These are phyloP conservation scores for Anguilla rostrata DNA, from an alignment of 2,113 vertebrate species.

Conservation along the genomic window DNA sequence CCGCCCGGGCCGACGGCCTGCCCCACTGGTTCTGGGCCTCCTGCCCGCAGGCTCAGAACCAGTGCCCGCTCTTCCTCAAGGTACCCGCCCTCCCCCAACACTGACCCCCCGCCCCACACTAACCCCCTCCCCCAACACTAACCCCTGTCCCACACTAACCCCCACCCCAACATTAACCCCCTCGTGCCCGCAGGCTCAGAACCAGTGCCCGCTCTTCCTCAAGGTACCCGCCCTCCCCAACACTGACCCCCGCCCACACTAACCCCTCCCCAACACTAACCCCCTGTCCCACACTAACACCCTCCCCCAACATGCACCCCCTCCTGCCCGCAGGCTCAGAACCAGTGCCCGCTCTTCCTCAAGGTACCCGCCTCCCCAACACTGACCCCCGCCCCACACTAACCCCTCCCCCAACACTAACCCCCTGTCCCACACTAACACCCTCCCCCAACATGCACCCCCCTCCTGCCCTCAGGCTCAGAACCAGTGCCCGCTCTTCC, in stretches of 20 bases:
- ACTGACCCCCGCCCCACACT: not conserved
- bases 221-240: constrained; percentile 73
- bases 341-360: constrained; percentile 95
- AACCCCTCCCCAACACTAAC: not conserved
- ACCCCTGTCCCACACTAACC: no score
- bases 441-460: constrained; percentile 31
- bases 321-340: constrained; percentile 93
- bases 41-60: constrained; percentile 93
- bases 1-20: constrained; percentile 90
- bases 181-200: constrained; percentile 93
- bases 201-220: constrained; percentile 95
- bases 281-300: constrained; percentile 34
- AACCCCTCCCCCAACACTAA: not conserved
- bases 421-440: no score
- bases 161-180: no score
- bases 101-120: not conserved
- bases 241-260: not conserved
- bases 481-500: constrained; percentile 94
- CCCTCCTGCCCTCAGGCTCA: constrained; percentile 85
- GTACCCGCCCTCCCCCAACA: constrained; percentile 56
- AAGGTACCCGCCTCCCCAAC: constrained; percentile 72
- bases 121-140: no score
- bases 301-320: no score
- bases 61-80: constrained; percentile 97
- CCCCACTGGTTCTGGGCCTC: constrained; percentile 99